Evolutionary conservation across 2,888 invertebrate genomes (phyloP).

Genomic region (Eledone cirrhosa): DNA sequence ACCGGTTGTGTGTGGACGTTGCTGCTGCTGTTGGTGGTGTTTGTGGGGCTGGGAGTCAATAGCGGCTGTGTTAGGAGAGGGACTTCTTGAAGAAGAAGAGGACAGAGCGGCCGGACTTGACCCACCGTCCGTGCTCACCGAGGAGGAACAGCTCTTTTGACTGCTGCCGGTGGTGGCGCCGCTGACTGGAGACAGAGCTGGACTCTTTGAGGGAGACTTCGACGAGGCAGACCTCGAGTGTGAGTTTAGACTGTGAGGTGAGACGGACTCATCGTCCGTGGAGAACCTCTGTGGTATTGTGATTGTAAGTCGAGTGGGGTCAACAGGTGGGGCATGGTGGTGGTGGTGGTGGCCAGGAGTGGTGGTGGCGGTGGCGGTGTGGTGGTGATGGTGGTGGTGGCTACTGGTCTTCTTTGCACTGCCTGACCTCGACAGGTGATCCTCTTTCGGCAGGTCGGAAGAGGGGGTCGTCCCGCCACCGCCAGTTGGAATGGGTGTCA

Average conservation of each 20-base stretch:
- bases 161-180: too few species aligned
- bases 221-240: neutral
- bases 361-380: neutral
- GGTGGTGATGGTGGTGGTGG: neutral
- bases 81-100: neutral
- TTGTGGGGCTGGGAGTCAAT: too few species aligned
- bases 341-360: neutral
- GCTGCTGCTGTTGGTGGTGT: too few species aligned
- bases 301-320: neutral
- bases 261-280: conserved; percentile 7
- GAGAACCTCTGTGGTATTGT: neutral
- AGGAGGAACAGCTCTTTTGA: conserved; percentile 2
- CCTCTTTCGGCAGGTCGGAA: neutral
- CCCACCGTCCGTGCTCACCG: neutral
- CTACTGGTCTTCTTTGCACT: neutral
- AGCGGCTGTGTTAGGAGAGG: neutral
- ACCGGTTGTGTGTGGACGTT: neutral
- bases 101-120: neutral
- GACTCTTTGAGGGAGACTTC: neutral
- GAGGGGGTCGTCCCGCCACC: too few species aligned
- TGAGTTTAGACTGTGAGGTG: neutral
- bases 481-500: conserved; percentile 10
- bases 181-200: neutral
- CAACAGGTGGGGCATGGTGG: neutral
- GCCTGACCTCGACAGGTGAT: neutral